Conservation (phyloP, 2,888 invertebrate genomes). For the Drosophila fulvimacula region DNA sequence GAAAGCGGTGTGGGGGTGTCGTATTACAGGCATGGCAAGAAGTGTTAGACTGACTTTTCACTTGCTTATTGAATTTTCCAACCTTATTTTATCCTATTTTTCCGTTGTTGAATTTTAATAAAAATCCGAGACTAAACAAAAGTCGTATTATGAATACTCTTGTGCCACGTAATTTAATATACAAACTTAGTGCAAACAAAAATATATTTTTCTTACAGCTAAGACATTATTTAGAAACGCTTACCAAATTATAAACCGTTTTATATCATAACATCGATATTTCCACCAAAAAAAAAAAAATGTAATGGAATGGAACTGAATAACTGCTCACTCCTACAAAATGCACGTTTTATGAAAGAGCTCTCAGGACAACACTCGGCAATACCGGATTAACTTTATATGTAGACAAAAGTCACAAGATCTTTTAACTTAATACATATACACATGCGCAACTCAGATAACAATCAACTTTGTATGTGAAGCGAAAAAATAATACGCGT, state of each 20-base stretch:
- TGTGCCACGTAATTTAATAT: neutral
- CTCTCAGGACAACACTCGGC: neutral
- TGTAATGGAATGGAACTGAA: neutral
- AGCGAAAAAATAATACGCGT: no score
- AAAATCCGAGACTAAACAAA: neutral
- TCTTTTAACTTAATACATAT: no score
- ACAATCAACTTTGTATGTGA: no score
- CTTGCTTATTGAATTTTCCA: conserved; percentile 6
- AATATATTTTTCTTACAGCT: neutral
- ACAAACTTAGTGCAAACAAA: neutral
- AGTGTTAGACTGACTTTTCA: neutral
- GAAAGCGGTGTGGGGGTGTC: neutral
- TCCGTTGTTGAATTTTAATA: neutral
- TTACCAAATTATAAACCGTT: neutral
- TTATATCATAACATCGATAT: neutral
- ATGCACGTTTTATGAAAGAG: neutral
- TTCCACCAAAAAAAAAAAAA: neutral
- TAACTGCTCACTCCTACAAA: no score
- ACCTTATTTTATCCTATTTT: neutral
- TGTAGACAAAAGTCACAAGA: neutral
- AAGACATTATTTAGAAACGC: neutral
- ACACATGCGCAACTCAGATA: no score
- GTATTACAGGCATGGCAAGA: neutral
- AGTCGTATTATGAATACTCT: neutral
- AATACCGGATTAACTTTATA: neutral